Evolutionary conservation across 2,888 invertebrate species (phyloP).

Genomic region (Carterocephalus palaemon): DNA sequence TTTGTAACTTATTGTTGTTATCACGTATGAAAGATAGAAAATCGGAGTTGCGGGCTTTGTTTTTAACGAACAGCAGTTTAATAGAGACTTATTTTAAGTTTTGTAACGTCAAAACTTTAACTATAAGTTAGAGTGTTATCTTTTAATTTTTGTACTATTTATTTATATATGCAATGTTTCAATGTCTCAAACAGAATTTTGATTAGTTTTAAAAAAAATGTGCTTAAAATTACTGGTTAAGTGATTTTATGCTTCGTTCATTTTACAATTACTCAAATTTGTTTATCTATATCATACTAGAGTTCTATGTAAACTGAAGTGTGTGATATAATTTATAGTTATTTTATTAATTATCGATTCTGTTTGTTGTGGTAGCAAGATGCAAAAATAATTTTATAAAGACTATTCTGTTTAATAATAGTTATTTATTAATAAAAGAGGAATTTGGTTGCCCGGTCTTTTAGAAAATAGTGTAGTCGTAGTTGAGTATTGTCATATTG

Average conservation of each 20-base stretch:
- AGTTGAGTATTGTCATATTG: constrained; percentile 57
- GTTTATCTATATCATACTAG: constrained; percentile 44
- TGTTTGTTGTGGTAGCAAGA: constrained; percentile 69
- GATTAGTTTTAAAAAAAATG: constrained; percentile 44
- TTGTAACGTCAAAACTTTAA: constrained; percentile 77
- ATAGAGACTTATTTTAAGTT: constrained; percentile 76
- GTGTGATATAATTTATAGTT: constrained; percentile 62
- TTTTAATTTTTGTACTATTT: constrained; percentile 66
- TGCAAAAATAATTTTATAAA: constrained; percentile 50
- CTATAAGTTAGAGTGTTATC: constrained; percentile 76
- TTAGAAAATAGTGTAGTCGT: constrained; percentile 59
- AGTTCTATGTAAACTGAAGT: constrained; percentile 64
- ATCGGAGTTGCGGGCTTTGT: constrained; percentile 45
- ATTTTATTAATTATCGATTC: constrained; percentile 59
- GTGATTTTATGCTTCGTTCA: constrained; percentile 48
- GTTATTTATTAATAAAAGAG: constrained; percentile 68
- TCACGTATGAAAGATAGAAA: constrained; percentile 35
- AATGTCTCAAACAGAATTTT: constrained; percentile 59
- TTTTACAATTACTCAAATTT: constrained; percentile 45
- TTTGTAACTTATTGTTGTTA: constrained; percentile 16
- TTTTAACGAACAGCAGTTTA: constrained; percentile 51
- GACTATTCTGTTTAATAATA: constrained; percentile 56
- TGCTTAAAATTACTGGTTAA: constrained; percentile 51
- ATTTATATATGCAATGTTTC: constrained; percentile 60
- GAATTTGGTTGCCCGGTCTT: constrained; percentile 63